Percentiles rank a stretch among this genome's conserved stretches.
These are phyloP conservation scores for Athalia rosae DNA, from an alignment of 2,888 invertebrate genomes.

Conservation along the genomic window DNA sequence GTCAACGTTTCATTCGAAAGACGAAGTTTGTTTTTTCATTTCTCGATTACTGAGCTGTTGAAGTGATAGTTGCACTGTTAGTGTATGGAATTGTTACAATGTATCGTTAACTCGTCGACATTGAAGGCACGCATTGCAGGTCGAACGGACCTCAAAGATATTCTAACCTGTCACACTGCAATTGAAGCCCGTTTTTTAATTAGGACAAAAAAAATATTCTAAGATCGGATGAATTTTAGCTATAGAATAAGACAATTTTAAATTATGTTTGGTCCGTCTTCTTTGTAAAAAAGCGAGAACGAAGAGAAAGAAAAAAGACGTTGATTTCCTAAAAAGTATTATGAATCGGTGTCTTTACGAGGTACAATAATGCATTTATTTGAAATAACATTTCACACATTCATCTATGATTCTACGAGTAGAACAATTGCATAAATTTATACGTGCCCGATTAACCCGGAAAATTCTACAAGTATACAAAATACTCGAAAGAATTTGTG, in stretches of 20 bases:
- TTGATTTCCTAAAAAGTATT: slow-evolving; percentile 25
- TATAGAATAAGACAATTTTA: slow-evolving; percentile 19
- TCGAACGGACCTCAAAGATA: neutral
- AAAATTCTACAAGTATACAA: neutral
- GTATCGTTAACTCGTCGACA: slow-evolving; percentile 2
- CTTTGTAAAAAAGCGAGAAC: slow-evolving; percentile 49
- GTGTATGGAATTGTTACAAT: slow-evolving; percentile 21
- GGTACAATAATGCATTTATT: slow-evolving; percentile 32
- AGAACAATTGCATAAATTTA: slow-evolving; percentile 20
- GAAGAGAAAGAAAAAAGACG: slow-evolving; percentile 52
- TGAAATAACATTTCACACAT: neutral
- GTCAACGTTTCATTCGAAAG: slow-evolving; percentile 3
- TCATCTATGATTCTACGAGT: slow-evolving; percentile 10
- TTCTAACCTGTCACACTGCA: slow-evolving; percentile 15
- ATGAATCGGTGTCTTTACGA: neutral
- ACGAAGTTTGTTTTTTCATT: slow-evolving; percentile 23
- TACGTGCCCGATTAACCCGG: neutral
- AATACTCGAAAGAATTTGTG: neutral
- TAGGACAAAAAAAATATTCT: neutral
- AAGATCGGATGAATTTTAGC: slow-evolving; percentile 4
- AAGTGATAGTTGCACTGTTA: slow-evolving; percentile 39
- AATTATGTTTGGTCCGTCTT: no score
- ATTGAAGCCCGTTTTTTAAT: slow-evolving; percentile 14
- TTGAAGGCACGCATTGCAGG: slow-evolving; percentile 6
- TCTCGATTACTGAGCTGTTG: slow-evolving; percentile 20